phyloP scores from a whole-genome alignment of 2,797 vertebrate genomes.

The Perodicticus potto region DNA sequence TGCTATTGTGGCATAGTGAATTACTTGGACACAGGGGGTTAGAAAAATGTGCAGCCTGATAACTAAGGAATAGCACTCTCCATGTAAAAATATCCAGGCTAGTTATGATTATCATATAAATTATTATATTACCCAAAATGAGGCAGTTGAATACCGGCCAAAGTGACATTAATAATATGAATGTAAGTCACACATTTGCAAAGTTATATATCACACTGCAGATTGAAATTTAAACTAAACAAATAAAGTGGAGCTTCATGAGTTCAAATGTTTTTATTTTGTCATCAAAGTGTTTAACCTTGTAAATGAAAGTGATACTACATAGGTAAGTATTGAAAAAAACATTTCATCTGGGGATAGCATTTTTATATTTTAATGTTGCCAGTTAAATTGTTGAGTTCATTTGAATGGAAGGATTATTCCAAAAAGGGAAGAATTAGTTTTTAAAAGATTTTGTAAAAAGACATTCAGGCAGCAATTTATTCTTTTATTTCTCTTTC shows the following conservation, averaged over 20 bases:
- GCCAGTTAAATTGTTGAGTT: slow-evolving; percentile 38
- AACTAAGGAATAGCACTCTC: neutral
- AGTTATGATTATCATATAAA: neutral
- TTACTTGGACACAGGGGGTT: neutral
- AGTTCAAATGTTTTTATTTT: slow-evolving; percentile 44
- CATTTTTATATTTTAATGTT: slow-evolving; percentile 6
- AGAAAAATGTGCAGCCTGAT: neutral
- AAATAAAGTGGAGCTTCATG: neutral
- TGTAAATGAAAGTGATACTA: slow-evolving; percentile 41
- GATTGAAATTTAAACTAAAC: slow-evolving; percentile 47
- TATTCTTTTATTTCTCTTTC: slow-evolving; percentile 60
- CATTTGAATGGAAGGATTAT: slow-evolving; percentile 59
- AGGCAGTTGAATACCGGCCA: neutral
- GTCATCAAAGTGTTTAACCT: neutral
- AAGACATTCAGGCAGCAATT: slow-evolving; percentile 24
- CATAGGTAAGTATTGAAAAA: neutral
- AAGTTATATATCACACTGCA: neutral
- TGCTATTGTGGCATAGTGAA: neutral
- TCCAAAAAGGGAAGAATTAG: slow-evolving; percentile 20
- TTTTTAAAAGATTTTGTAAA: slow-evolving; percentile 34
- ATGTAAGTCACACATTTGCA: slow-evolving; percentile 2
- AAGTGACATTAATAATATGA: neutral
- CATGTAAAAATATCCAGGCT: neutral
- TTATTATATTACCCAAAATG: slow-evolving; percentile 4
- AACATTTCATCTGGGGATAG: neutral